Evolutionary conservation across 2,888 invertebrate genomes (phyloP).

Genomic region (Serripes groenlandicus): DNA sequence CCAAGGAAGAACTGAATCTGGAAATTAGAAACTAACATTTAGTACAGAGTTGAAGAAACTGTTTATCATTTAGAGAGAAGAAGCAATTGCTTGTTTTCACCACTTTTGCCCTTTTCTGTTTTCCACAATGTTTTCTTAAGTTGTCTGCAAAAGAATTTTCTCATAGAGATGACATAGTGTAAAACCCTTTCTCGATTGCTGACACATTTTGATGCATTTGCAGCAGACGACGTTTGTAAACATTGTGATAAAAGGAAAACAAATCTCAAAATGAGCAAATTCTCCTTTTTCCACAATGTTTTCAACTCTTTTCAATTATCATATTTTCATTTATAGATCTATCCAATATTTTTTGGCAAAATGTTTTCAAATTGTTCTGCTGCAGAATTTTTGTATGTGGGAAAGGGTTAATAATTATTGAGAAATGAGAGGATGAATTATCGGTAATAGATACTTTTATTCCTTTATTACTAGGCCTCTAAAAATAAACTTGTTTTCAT

Average conservation of each 20-base stretch:
- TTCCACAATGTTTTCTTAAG: neutral
- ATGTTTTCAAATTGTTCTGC: neutral
- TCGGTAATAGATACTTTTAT: no score
- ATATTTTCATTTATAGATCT: neutral
- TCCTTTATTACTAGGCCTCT: no score
- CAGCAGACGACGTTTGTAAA: neutral
- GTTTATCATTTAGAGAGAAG: neutral
- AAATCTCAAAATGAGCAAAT: neutral
- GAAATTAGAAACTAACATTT: no score
- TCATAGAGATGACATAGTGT: no score
- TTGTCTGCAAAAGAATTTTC: neutral
- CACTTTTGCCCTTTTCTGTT: neutral
- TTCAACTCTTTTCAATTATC: neutral
- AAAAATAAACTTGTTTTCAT: no score
- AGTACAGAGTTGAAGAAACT: neutral
- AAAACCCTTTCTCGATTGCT: no score
- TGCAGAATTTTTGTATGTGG: neutral
- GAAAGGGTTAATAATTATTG: neutral
- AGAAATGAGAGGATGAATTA: neutral
- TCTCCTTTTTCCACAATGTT: neutral
- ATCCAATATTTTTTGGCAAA: neutral
- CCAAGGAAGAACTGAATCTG: no score
- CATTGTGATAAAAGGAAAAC: neutral
- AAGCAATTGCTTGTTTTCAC: neutral
- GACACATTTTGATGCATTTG: no score